Percentiles rank a stretch among this genome's conserved stretches.
Evolutionary conservation across 2,113 vertebrate genomes (phyloP).

Genomic region (Anoura caudifer): DNA sequence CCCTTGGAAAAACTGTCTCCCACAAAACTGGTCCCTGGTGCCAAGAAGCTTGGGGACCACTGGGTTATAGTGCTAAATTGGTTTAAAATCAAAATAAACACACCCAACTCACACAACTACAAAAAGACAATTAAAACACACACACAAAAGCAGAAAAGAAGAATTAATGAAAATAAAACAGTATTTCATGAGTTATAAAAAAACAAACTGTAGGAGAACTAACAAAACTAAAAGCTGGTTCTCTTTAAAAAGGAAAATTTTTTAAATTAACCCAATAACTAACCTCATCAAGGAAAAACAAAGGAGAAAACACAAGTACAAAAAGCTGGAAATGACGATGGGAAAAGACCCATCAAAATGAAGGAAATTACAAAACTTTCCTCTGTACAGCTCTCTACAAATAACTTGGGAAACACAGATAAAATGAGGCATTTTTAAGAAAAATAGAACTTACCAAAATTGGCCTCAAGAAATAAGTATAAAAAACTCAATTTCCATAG

Average conservation of each 20-base stretch:
- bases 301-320: neutral
- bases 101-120: neutral
- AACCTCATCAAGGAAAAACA: neutral
- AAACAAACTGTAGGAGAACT: too few relatives aligned
- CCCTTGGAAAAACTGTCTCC: too few relatives aligned
- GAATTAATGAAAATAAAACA: neutral
- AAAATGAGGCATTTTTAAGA: neutral
- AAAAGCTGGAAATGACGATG: neutral
- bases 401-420: neutral
- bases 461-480: neutral
- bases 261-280: neutral
- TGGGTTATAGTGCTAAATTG: neutral
- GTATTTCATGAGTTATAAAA: too few relatives aligned
- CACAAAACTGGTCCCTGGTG: too few relatives aligned
- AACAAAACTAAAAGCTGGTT: neutral
- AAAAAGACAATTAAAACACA: neutral
- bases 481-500: neutral
- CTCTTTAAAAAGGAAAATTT: neutral
- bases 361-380: neutral
- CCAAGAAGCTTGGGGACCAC: too few relatives aligned
- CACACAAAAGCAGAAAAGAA: neutral
- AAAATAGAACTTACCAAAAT: neutral
- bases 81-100: neutral
- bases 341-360: neutral
- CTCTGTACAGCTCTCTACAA: neutral